These are phyloP conservation scores for Origma solitaria DNA, from an alignment of 2,113 vertebrate species.

Conservation along the genomic window DNA sequence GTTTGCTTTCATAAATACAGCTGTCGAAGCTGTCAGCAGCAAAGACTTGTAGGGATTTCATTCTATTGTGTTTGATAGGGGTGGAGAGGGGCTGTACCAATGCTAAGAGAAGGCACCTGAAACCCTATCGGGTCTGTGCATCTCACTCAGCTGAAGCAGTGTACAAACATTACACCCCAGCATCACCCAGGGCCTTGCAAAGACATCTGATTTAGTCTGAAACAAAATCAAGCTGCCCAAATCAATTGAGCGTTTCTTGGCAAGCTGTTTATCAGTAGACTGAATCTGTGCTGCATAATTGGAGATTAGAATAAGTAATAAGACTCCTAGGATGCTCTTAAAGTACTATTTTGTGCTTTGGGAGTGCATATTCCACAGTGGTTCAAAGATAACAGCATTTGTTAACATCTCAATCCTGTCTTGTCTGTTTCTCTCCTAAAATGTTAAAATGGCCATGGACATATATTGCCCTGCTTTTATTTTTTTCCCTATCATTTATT, in stretches of 20 bases:
- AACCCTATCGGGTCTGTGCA: neutral
- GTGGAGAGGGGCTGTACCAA: neutral
- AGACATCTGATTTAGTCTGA: neutral
- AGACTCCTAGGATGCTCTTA: neutral
- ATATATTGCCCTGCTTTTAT: neutral
- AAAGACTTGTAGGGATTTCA: neutral
- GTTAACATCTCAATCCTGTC: neutral
- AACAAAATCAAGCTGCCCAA: neutral
- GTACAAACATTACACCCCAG: neutral
- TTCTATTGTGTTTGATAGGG: neutral
- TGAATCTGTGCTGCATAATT: slow-evolving; percentile 5
- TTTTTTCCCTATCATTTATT: neutral
- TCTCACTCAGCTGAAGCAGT: neutral
- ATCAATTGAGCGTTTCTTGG: neutral
- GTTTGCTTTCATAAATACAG: neutral
- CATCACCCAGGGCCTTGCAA: neutral
- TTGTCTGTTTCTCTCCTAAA: neutral
- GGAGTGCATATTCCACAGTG: neutral
- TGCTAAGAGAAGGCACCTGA: neutral
- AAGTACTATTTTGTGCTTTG: slow-evolving; percentile 27
- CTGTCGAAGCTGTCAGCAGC: neutral
- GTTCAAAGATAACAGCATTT: neutral
- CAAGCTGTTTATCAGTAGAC: neutral
- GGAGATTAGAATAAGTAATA: slow-evolving; percentile 29
- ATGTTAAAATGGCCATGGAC: neutral